Conservation (phyloP, 2,113 vertebrate genomes). For the Eolophus roseicapilla region DNA sequence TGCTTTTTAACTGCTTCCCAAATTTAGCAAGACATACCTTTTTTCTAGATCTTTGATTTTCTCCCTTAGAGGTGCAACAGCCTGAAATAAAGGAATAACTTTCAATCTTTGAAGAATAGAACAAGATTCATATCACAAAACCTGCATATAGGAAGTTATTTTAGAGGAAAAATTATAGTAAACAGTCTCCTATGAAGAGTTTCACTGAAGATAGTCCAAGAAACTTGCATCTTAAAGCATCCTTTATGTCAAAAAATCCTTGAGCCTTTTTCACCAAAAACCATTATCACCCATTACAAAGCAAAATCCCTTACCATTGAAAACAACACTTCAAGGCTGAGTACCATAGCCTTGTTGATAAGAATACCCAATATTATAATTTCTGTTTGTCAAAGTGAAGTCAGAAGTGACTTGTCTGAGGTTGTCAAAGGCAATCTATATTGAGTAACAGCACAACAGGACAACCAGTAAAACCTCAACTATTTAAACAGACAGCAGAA, state of each 20-base stretch:
- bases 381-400: background rate
- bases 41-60: slow-evolving; percentile 86
- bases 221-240: background rate
- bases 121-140: background rate
- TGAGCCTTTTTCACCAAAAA: background rate
- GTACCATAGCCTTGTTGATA: background rate
- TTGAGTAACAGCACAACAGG: background rate
- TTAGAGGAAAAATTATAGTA: background rate
- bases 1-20: background rate
- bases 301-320: background rate
- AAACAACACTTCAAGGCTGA: background rate
- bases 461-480: background rate
- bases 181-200: background rate
- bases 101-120: background rate
- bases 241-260: background rate
- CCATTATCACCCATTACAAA: background rate
- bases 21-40: slow-evolving; percentile 73
- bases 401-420: background rate
- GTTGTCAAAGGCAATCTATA: background rate
- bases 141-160: background rate
- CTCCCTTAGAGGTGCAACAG: slow-evolving; percentile 81
- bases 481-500: background rate
- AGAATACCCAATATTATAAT: background rate
- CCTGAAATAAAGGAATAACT: slow-evolving; percentile 63
- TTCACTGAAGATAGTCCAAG: background rate